Percentiles rank a stretch among this genome's conserved stretches.
phyloP scores from a whole-genome alignment of 1,140 invertebrate species.

The Drosophila parvula region DNA sequence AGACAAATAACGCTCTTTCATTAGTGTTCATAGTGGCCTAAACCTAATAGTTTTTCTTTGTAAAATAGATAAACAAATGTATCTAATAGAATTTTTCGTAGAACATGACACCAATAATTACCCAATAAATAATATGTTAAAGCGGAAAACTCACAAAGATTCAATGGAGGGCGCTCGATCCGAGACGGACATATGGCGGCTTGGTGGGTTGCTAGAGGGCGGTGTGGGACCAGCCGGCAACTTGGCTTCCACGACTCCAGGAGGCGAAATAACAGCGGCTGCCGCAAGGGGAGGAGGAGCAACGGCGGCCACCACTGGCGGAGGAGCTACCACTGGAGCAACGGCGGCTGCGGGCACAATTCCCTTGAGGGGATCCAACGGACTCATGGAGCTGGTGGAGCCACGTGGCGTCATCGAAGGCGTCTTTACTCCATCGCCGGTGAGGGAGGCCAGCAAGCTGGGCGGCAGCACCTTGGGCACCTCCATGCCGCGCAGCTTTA shows the following conservation, averaged over 20 bases:
- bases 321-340: constrained; percentile 43
- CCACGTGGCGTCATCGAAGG: constrained; percentile 78
- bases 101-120: too few relatives aligned
- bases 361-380: constrained; percentile 71
- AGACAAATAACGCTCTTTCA: too few relatives aligned
- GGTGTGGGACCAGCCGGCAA: constrained; percentile 77
- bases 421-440: constrained; percentile 77
- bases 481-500: constrained; percentile 96
- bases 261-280: constrained; percentile 62
- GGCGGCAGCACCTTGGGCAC: constrained; percentile 94
- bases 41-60: not conserved
- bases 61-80: not conserved
- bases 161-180: constrained; percentile 84
- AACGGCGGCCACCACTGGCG: constrained; percentile 20
- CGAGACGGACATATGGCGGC: constrained; percentile 83
- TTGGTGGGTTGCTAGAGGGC: constrained; percentile 82
- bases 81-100: too few relatives aligned
- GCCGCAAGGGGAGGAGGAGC: constrained; percentile 37
- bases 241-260: constrained; percentile 49
- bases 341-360: constrained; percentile 36
- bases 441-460: constrained; percentile 88
- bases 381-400: constrained; percentile 76
- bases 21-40: not conserved
- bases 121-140: not conserved
- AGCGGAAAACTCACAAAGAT: constrained; percentile 84